Conservation (phyloP, 2,888 invertebrate species). For the Luperina testacea region DNA sequence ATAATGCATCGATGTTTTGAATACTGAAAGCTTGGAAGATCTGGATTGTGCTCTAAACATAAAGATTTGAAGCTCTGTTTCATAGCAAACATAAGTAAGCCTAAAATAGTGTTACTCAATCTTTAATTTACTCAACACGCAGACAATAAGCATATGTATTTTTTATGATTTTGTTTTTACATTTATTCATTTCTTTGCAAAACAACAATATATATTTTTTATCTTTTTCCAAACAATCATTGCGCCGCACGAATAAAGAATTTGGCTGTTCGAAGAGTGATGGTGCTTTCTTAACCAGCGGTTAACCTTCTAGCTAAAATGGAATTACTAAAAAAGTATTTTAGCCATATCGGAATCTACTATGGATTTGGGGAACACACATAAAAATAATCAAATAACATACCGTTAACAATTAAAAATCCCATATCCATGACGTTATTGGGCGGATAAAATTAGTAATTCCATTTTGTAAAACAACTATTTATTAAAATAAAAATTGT, state of each 20-base stretch:
- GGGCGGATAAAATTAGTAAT: slow-evolving; percentile 80
- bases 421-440: slow-evolving; percentile 37
- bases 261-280: neutral
- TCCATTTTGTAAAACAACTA: slow-evolving; percentile 77
- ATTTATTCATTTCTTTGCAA: neutral
- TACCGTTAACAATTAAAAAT: slow-evolving; percentile 62
- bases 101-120: neutral
- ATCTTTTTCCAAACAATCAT: neutral
- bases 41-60: neutral
- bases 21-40: neutral
- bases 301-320: slow-evolving; percentile 71
- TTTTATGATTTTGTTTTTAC: neutral
- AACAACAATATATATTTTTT: neutral
- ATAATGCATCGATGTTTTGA: neutral
- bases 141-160: neutral
- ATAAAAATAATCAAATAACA: slow-evolving; percentile 68
- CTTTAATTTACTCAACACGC: neutral
- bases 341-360: slow-evolving; percentile 68
- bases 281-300: neutral
- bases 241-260: neutral
- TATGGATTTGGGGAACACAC: slow-evolving; percentile 74
- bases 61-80: neutral
- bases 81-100: neutral
- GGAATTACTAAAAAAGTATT: slow-evolving; percentile 80
- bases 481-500: slow-evolving; percentile 39